A percentile compares a stretch with the other conserved stretches of the same genome.
Conservation (phyloP, 2,888 invertebrate species). For the Petrolisthes manimaculis region DNA sequence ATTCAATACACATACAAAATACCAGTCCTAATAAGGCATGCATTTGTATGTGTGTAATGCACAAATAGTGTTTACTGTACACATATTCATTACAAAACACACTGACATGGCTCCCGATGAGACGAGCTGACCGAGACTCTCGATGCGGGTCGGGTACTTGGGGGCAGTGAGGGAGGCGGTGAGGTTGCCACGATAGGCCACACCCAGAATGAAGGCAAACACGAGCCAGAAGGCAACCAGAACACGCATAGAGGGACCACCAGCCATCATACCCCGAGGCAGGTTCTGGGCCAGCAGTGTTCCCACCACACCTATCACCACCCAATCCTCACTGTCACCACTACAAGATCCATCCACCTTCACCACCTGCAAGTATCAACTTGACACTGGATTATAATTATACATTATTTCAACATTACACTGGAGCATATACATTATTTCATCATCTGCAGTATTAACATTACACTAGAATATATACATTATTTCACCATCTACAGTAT, state of each 20-base stretch:
- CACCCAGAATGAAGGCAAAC: constrained; percentile 42
- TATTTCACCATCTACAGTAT: too few species aligned
- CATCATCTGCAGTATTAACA: too few species aligned
- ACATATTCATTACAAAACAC: neutral
- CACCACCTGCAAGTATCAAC: too few species aligned
- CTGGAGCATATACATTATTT: too few species aligned
- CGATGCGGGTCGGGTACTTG: constrained; percentile 39
- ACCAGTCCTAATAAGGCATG: too few species aligned
- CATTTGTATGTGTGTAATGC: too few species aligned
- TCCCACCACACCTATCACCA: constrained; percentile 19
- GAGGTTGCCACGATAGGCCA: constrained; percentile 53
- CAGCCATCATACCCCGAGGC: neutral
- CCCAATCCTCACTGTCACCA: neutral
- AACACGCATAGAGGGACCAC: neutral
- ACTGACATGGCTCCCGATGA: constrained; percentile 20
- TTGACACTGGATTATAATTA: too few species aligned
- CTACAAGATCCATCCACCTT: too few species aligned
- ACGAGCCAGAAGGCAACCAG: constrained; percentile 44
- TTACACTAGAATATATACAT: too few species aligned
- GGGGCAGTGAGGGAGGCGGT: constrained; percentile 57
- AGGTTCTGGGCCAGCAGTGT: constrained; percentile 38
- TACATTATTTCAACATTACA: too few species aligned
- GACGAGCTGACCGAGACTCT: constrained; percentile 41
- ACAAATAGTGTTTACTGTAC: too few species aligned
- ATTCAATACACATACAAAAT: too few species aligned